These are phyloP conservation scores for Hymenochirus boettgeri DNA, from an alignment of 2,113 vertebrate genomes.

Conservation along the genomic window DNA sequence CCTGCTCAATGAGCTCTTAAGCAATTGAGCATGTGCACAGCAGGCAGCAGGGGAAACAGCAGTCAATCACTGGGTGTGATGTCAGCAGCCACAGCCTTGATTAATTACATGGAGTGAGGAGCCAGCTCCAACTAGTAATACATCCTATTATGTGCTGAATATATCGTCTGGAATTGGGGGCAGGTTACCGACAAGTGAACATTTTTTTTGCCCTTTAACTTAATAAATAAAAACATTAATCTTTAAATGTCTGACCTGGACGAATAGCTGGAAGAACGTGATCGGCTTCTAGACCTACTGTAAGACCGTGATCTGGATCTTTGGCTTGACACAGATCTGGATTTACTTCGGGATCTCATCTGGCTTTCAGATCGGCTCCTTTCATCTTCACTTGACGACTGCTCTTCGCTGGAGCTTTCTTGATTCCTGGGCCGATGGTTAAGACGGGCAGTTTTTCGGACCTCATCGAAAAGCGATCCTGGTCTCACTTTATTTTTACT, in stretches of 20 bases:
- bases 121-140: no score
- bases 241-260: slow-evolving; percentile 68
- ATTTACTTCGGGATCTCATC: slow-evolving; percentile 72
- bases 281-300: slow-evolving; percentile 79
- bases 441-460: slow-evolving; percentile 87
- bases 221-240: no score
- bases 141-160: no score
- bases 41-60: no score
- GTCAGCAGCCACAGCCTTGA: no score
- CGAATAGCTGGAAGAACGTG: slow-evolving; percentile 77
- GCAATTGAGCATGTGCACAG: no score
- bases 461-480: slow-evolving; percentile 93
- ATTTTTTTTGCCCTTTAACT: no score
- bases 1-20: no score
- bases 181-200: no score
- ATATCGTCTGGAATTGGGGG: no score
- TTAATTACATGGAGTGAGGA: no score
- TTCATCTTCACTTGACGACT: slow-evolving; percentile 65
- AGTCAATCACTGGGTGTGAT: no score
- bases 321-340: slow-evolving; percentile 75
- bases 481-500: slow-evolving; percentile 87
- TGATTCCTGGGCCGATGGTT: slow-evolving; percentile 89
- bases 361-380: slow-evolving; percentile 64
- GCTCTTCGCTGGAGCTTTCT: slow-evolving; percentile 91
- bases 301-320: slow-evolving; percentile 74